Percentiles rank a stretch among this genome's conserved stretches.
Conservation (phyloP, 2,113 vertebrate genomes). For the Halichoerus grypus region DNA sequence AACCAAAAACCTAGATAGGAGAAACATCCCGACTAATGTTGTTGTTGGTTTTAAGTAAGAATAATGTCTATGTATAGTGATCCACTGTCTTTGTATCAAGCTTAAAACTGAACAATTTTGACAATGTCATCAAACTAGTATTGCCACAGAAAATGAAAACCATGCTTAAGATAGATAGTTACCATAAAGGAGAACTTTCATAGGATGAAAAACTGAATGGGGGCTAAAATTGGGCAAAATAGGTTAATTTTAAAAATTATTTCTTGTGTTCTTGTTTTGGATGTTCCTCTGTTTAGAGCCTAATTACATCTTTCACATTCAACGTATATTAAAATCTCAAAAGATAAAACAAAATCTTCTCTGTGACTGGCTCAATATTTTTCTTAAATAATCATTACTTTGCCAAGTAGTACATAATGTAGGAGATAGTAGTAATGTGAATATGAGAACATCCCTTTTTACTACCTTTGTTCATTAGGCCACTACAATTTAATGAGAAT, state of each 20-base stretch:
- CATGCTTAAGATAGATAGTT: background rate
- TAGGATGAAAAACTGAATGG: background rate
- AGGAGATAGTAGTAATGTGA: background rate
- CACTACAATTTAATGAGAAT: background rate
- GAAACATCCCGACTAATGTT: background rate
- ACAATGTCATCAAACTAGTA: background rate
- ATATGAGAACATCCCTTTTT: background rate
- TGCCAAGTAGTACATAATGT: background rate
- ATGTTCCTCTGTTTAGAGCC: background rate
- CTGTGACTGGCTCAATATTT: background rate
- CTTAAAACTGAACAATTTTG: slow-evolving; percentile 22
- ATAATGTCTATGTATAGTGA: background rate
- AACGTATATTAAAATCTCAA: background rate
- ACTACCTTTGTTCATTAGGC: background rate
- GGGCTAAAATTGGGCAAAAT: background rate
- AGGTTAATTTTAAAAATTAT: background rate
- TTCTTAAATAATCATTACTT: background rate
- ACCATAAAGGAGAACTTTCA: background rate
- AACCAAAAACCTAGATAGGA: background rate
- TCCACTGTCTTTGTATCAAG: background rate
- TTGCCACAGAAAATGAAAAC: slow-evolving; percentile 1
- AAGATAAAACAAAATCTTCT: background rate
- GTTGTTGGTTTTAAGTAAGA: slow-evolving; percentile 45
- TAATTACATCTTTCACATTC: background rate
- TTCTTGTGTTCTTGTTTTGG: background rate